A percentile compares a stretch with the other conserved stretches of the same genome.
phyloP scores from a whole-genome alignment of 1,140 invertebrate species.

The Drosophila mauritiana region DNA sequence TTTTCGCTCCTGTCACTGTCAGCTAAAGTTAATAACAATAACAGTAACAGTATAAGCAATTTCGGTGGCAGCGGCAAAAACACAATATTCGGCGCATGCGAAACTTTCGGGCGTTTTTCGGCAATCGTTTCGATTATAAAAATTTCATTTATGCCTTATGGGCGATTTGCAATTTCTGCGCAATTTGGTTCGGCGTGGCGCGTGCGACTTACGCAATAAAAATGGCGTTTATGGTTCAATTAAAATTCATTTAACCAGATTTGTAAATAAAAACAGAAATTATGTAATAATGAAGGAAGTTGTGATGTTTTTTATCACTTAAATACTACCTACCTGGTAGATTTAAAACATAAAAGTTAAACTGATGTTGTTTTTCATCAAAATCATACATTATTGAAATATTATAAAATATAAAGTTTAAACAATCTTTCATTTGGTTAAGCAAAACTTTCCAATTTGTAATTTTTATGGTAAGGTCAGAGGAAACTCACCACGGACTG shows the following conservation, averaged over 20 bases:
- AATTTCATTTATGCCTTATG: constrained; percentile 82
- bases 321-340: background rate
- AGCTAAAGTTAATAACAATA: constrained; percentile 70
- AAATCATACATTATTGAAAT: no score
- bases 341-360: no score
- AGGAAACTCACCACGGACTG: constrained; percentile 50
- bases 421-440: background rate
- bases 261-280: constrained; percentile 13
- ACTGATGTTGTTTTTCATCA: no score
- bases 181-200: constrained; percentile 63
- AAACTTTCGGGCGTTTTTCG: constrained; percentile 40
- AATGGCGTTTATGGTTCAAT: constrained; percentile 75
- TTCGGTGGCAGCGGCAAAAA: constrained; percentile 27
- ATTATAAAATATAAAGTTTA: no score
- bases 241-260: constrained; percentile 57
- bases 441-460: background rate
- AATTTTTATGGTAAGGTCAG: constrained; percentile 45
- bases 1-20: constrained; percentile 55
- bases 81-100: constrained; percentile 25
- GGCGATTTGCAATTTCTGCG: constrained; percentile 78
- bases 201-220: constrained; percentile 75
- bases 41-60: constrained; percentile 68
- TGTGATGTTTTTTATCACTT: background rate
- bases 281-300: constrained; percentile 43
- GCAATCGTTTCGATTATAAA: constrained; percentile 74